A percentile compares a stretch with the other conserved stretches of the same genome.
phyloP scores from a whole-genome alignment of 2,113 vertebrate genomes.

The Solenodon paradoxus region DNA sequence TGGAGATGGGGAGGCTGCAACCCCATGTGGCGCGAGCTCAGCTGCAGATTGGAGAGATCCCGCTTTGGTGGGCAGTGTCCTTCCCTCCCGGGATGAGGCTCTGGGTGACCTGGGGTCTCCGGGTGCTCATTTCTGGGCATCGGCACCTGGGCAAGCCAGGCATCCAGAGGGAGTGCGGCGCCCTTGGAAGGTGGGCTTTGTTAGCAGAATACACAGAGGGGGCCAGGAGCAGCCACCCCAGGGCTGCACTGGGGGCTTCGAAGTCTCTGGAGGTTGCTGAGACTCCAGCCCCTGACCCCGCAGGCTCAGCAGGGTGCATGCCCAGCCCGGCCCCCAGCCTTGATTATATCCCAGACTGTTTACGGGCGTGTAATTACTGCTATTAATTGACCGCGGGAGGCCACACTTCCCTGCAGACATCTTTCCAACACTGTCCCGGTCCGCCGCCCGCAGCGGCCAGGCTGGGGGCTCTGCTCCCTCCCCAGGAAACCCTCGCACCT shows the following conservation, averaged over 20 bases:
- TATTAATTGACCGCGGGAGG: conserved; percentile 78
- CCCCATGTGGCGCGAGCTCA: too few relatives aligned
- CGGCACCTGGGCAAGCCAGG: background rate
- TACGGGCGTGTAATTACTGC: conserved; percentile 80
- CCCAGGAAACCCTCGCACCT: conserved; percentile 9
- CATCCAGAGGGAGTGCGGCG: background rate
- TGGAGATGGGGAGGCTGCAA: background rate
- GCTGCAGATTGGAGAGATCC: too few relatives aligned
- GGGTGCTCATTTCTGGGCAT: background rate
- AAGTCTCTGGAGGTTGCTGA: conserved; percentile 57
- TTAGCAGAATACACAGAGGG: background rate
- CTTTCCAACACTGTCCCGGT: conserved; percentile 70
- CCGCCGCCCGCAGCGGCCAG: background rate
- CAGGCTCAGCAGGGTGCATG: conserved; percentile 42
- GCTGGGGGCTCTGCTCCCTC: conserved; percentile 45
- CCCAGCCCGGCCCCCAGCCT: conserved; percentile 75
- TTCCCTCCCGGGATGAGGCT: background rate
- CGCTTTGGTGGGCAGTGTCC: too few relatives aligned
- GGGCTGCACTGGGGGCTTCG: background rate
- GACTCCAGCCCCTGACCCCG: conserved; percentile 56
- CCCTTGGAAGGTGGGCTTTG: background rate
- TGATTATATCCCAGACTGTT: conserved; percentile 80
- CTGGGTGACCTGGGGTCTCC: background rate
- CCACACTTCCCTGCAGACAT: conserved; percentile 72
- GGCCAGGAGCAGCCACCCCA: background rate